Percentiles rank a stretch among this genome's conserved stretches.
phyloP scores from a whole-genome alignment of 2,797 vertebrate genomes.

The Neopelma chrysocephalum region DNA sequence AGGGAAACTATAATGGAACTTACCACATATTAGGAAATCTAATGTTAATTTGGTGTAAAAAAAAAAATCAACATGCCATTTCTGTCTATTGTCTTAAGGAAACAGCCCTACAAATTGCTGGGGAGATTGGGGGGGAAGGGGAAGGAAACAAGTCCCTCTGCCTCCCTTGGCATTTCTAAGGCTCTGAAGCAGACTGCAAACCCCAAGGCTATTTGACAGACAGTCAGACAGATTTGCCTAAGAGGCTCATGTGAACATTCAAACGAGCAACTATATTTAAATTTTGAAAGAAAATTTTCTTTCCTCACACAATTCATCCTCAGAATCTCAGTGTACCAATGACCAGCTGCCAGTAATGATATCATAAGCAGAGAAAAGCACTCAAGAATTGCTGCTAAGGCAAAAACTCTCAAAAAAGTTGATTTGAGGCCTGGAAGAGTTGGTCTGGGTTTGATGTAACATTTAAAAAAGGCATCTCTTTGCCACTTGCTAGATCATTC shows the following conservation, averaged over 20 bases:
- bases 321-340: not conserved
- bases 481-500: not conserved
- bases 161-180: not conserved
- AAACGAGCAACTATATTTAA: conserved; percentile 20
- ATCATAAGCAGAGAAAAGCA: not conserved
- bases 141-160: not conserved
- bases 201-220: not conserved
- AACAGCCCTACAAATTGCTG: not conserved
- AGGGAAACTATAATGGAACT: not conserved
- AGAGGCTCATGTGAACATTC: not conserved
- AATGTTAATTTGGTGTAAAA: not conserved
- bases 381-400: not conserved
- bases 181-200: not conserved
- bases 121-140: not conserved
- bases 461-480: not conserved
- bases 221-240: not conserved
- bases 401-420: not conserved
- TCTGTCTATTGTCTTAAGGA: not conserved
- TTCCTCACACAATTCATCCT: not conserved
- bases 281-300: not conserved
- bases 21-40: not conserved
- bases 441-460: not conserved
- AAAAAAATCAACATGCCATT: not conserved
- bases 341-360: not conserved
- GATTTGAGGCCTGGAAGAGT: not conserved